Percentiles rank a stretch among this genome's conserved stretches.
These are phyloP conservation scores for Emydocephalus ijimae DNA, from an alignment of 2,113 vertebrate genomes.

Conservation along the genomic window DNA sequence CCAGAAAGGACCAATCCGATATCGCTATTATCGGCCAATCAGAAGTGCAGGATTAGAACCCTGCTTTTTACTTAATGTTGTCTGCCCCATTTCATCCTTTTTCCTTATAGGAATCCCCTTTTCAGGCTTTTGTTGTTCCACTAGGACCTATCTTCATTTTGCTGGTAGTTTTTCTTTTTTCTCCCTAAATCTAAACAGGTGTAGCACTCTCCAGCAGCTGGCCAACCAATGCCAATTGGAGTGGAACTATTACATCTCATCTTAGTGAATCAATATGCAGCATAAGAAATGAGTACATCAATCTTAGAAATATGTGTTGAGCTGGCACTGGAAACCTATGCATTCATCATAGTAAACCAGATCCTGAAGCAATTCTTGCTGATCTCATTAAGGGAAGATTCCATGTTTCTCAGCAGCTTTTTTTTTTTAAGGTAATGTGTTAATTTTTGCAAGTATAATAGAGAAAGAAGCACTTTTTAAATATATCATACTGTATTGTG, in stretches of 20 bases:
- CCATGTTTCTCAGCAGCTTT: not conserved
- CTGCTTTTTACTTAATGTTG: no score
- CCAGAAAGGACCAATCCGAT: no score
- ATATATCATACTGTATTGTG: not conserved
- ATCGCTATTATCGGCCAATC: no score
- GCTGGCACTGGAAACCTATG: not conserved
- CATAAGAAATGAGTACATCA: slow-evolving; percentile 18
- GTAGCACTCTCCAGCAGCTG: slow-evolving; percentile 8
- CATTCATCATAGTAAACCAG: slow-evolving; percentile 19
- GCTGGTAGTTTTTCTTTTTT: slow-evolving; percentile 3
- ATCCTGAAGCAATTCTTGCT: not conserved
- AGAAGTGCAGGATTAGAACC: no score
- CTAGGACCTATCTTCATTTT: slow-evolving; percentile 17
- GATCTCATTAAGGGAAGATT: not conserved
- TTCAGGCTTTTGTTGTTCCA: not conserved
- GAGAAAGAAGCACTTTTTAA: not conserved
- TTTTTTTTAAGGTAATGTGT: not conserved
- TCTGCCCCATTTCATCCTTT: not conserved
- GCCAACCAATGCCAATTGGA: slow-evolving; percentile 12
- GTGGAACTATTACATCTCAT: slow-evolving; percentile 25
- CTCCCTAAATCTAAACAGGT: slow-evolving; percentile 4
- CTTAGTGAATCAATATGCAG: slow-evolving; percentile 28
- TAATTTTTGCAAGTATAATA: not conserved
- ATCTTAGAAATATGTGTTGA: slow-evolving; percentile 12
- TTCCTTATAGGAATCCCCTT: not conserved